Conservation (phyloP, 2,797 vertebrate genomes). For the Lophotriccus pileatus region DNA sequence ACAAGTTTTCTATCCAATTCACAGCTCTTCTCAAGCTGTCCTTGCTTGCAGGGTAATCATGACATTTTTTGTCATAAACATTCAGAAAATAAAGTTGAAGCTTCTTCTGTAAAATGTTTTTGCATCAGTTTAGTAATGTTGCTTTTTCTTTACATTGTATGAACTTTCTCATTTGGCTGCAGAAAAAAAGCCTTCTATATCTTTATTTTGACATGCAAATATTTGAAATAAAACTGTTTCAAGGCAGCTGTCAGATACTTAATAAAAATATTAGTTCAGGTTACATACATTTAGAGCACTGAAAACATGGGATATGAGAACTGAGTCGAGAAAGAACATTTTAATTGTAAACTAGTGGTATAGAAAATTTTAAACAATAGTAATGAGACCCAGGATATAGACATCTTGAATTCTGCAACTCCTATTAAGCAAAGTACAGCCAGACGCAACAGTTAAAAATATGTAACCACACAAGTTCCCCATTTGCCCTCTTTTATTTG, state of each 20-base stretch:
- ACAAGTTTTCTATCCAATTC: neutral
- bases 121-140: neutral
- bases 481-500: slow-evolving; percentile 69
- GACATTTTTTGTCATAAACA: neutral
- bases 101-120: neutral
- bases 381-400: slow-evolving; percentile 50
- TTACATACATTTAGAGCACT: slow-evolving; percentile 8
- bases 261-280: slow-evolving; percentile 47
- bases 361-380: slow-evolving; percentile 60
- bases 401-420: slow-evolving; percentile 57
- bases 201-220: slow-evolving; percentile 30
- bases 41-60: neutral
- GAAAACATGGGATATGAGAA: slow-evolving; percentile 16
- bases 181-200: neutral
- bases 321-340: neutral
- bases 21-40: neutral
- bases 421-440: slow-evolving; percentile 52
- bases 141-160: neutral
- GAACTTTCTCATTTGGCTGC: neutral
- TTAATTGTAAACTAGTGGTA: slow-evolving; percentile 46
- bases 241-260: neutral
- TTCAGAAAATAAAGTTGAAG: neutral
- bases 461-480: slow-evolving; percentile 59
- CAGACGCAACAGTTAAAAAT: slow-evolving; percentile 63
- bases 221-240: slow-evolving; percentile 20